phyloP scores from a whole-genome alignment of 2,797 vertebrate species.

The Pangasius krempfi region DNA sequence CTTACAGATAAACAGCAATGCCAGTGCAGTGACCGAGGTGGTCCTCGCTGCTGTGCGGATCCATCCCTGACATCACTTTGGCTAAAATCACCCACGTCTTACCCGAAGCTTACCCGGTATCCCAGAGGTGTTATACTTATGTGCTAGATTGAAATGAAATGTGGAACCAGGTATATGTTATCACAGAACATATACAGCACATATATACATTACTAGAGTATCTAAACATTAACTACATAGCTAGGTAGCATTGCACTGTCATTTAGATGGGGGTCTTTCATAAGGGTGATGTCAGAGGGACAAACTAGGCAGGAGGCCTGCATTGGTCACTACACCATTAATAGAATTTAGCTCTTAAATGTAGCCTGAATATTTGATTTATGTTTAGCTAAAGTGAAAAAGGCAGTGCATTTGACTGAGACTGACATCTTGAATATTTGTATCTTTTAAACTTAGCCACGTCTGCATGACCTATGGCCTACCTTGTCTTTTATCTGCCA shows the following conservation, averaged over 20 bases:
- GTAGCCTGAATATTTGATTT: background rate
- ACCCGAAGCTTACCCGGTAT: background rate
- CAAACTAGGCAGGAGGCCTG: background rate
- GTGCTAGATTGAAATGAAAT: background rate
- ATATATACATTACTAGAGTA: background rate
- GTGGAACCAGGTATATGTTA: background rate
- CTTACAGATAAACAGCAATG: background rate
- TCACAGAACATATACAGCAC: too few relatives aligned
- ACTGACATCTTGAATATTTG: background rate
- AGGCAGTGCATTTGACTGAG: background rate
- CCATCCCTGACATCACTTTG: background rate
- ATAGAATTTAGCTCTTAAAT: background rate
- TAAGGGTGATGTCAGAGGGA: background rate
- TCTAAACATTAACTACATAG: background rate
- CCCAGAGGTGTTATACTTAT: background rate
- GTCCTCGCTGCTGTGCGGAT: background rate
- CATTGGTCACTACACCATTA: background rate
- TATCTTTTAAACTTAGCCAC: background rate
- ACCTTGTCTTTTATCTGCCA: slow-evolving; percentile 96
- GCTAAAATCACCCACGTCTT: background rate
- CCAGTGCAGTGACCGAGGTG: background rate
- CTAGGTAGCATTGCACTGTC: too few relatives aligned
- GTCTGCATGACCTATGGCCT: slow-evolving; percentile 14
- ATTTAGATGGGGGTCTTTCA: background rate
- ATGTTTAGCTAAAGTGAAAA: background rate